Evolutionary conservation across 2,797 vertebrate genomes (phyloP).

Genomic region (Chloroceryle inda): DNA sequence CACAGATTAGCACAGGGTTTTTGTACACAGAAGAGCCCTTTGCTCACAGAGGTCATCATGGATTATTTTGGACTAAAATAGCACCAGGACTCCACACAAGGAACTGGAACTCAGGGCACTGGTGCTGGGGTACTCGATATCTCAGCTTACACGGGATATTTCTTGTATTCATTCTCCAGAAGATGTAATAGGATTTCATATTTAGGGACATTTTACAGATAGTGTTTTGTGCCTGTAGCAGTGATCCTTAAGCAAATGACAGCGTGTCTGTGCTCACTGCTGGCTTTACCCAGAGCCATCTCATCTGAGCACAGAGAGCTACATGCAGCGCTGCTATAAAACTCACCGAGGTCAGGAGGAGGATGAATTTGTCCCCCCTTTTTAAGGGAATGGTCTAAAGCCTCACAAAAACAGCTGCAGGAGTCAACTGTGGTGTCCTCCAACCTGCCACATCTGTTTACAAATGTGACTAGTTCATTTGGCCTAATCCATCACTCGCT

Average conservation of each 20-base stretch:
- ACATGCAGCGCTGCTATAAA: background rate
- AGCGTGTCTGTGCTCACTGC: background rate
- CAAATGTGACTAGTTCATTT: background rate
- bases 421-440: background rate
- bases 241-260: conserved; percentile 13
- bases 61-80: background rate
- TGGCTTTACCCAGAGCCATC: background rate
- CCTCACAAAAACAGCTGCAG: background rate
- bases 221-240: background rate
- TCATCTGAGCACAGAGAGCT: background rate
- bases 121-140: fast-evolving
- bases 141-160: background rate
- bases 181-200: background rate
- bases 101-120: background rate
- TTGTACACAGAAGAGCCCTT: background rate
- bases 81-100: background rate
- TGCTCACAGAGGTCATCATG: background rate
- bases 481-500: background rate
- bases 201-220: background rate
- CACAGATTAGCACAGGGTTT: background rate
- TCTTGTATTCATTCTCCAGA: background rate
- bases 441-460: fast-evolving
- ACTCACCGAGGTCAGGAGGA: background rate
- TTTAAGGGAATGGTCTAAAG: background rate
- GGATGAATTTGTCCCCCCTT: background rate